These are phyloP conservation scores for Mimachlamys varia DNA, from an alignment of 2,888 invertebrate genomes.

Conservation along the genomic window DNA sequence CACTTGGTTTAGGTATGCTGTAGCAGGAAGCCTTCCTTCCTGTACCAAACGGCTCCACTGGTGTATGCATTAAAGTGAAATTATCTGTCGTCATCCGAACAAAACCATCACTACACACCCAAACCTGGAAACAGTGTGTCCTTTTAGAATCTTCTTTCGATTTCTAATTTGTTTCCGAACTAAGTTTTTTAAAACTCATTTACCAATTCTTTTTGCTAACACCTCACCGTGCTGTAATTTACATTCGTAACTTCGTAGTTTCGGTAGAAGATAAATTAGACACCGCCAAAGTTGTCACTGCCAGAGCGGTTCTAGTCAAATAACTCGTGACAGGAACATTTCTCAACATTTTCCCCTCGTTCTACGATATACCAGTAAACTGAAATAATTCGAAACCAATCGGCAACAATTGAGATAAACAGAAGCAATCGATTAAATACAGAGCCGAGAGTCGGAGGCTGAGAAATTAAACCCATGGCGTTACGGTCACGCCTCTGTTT, in stretches of 20 bases:
- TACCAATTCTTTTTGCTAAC: slow-evolving; percentile 10
- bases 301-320: neutral
- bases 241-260: slow-evolving; percentile 12
- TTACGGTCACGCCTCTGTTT: slow-evolving; percentile 21
- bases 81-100: neutral
- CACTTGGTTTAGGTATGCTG: too few species aligned
- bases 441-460: neutral
- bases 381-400: slow-evolving; percentile 34
- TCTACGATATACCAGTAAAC: neutral
- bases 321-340: neutral
- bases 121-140: neutral
- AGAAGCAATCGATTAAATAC: slow-evolving; percentile 8
- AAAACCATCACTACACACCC: neutral
- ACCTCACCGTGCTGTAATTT: neutral
- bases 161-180: slow-evolving; percentile 23
- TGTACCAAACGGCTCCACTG: too few species aligned
- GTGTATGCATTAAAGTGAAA: neutral
- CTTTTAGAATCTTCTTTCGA: slow-evolving; percentile 33
- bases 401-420: slow-evolving; percentile 31
- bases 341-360: neutral
- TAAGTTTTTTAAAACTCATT: slow-evolving; percentile 20
- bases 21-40: too few species aligned
- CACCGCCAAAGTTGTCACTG: slow-evolving; percentile 2
- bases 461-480: neutral
- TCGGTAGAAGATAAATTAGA: neutral